These are phyloP conservation scores for Amphipyra tragopoginis DNA, from an alignment of 2,888 invertebrate species.

Conservation along the genomic window DNA sequence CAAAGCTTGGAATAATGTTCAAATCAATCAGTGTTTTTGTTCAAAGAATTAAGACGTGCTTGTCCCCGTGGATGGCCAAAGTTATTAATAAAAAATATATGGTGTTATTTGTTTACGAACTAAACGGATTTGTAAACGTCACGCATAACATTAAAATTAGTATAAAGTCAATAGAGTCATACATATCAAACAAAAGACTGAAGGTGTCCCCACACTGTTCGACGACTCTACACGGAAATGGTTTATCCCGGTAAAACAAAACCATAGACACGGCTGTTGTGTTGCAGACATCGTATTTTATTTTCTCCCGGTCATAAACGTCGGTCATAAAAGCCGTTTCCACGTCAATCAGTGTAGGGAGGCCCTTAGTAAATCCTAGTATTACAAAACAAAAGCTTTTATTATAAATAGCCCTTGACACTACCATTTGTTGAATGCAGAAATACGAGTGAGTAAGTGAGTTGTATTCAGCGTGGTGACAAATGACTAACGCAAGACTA, in stretches of 20 bases:
- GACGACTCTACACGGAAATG: no score
- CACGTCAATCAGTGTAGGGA: no score
- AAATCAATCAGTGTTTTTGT: slow-evolving; percentile 1
- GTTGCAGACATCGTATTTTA: no score
- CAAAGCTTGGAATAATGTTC: not conserved
- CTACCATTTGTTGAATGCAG: slow-evolving; percentile 7
- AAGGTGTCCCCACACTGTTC: no score
- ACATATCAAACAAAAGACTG: not conserved
- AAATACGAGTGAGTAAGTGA: slow-evolving; percentile 13
- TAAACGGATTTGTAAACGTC: not conserved
- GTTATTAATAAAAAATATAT: not conserved
- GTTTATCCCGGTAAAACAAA: no score
- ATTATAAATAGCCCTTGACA: slow-evolving; percentile 3
- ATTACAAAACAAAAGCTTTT: slow-evolving; percentile 2
- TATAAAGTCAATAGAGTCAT: slow-evolving; percentile 6
- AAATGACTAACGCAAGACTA: slow-evolving; percentile 33
- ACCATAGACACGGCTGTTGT: no score
- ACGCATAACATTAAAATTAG: not conserved
- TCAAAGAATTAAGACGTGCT: not conserved
- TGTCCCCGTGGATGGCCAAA: not conserved
- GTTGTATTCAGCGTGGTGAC: slow-evolving; percentile 15
- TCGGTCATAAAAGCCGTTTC: no score
- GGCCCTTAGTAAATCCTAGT: not conserved
- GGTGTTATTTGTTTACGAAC: slow-evolving; percentile 6
- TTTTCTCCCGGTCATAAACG: no score